Conservation (phyloP, 2,797 vertebrate species). For the Vespertilio murinus region DNA sequence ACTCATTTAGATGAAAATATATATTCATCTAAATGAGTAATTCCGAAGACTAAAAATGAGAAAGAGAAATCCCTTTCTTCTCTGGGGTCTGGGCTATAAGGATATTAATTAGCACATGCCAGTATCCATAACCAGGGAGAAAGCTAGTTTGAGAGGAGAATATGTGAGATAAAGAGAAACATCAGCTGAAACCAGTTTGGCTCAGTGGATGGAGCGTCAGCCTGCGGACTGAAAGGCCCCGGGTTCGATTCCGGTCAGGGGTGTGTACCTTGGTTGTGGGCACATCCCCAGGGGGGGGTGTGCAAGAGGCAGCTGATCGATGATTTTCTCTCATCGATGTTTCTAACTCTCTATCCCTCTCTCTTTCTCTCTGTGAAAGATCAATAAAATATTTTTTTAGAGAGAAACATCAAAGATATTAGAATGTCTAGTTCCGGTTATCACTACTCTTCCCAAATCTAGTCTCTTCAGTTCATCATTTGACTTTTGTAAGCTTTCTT, state of each 20-base stretch:
- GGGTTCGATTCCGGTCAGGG: too few species aligned
- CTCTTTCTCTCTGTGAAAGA: too few species aligned
- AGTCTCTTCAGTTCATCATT: not conserved
- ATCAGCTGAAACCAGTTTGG: too few species aligned
- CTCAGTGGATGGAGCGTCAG: too few species aligned
- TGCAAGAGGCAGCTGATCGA: too few species aligned
- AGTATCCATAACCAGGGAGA: not conserved
- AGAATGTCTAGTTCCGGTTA: not conserved
- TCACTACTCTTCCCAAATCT: not conserved
- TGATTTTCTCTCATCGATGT: too few species aligned
- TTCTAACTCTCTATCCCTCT: too few species aligned
- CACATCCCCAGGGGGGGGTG: too few species aligned
- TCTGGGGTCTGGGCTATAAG: not conserved
- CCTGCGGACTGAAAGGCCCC: too few species aligned
- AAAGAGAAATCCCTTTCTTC: not conserved
- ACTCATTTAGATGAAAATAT: slow-evolving; percentile 27
- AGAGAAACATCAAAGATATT: not conserved
- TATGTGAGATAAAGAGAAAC: not conserved
- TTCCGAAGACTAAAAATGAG: slow-evolving; percentile 15
- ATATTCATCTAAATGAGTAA: not conserved
- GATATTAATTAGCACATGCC: not conserved
- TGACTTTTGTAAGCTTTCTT: not conserved
- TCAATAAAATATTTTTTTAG: too few species aligned
- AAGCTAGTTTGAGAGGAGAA: not conserved
- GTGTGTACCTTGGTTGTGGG: too few species aligned